Conservation (phyloP, 2,797 vertebrate genomes). For the Apogon hyalosoma region DNA sequence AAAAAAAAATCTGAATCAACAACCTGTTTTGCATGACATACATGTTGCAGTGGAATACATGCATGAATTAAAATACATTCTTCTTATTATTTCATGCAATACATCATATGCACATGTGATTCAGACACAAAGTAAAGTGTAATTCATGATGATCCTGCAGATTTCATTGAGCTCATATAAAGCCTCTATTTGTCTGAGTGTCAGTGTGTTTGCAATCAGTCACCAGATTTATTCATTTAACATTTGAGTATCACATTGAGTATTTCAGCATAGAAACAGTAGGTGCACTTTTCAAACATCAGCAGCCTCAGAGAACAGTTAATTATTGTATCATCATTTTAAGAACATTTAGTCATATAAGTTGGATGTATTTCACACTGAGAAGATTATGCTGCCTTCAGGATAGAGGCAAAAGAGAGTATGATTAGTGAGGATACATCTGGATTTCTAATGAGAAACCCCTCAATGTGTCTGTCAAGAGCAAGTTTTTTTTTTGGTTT, state of each 20-base stretch:
- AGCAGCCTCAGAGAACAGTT: background rate
- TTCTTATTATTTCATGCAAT: background rate
- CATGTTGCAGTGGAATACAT: conserved; percentile 46
- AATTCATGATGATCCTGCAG: too few species aligned
- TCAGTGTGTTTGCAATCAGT: background rate
- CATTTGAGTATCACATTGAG: background rate
- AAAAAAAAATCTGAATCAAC: conserved; percentile 13
- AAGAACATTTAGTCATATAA: background rate
- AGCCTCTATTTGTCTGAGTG: background rate
- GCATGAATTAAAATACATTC: conserved; percentile 56
- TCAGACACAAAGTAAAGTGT: background rate
- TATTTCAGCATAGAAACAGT: background rate
- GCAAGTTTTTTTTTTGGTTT: too few species aligned
- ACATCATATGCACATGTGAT: background rate
- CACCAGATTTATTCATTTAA: background rate
- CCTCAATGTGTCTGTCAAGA: too few species aligned
- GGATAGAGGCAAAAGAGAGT: too few species aligned
- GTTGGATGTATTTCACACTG: too few species aligned
- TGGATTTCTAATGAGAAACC: too few species aligned
- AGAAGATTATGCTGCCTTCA: too few species aligned
- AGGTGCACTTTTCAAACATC: background rate
- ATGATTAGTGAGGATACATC: too few species aligned
- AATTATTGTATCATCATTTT: background rate
- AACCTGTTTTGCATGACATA: conserved; percentile 59
- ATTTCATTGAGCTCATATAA: background rate